These are phyloP conservation scores for Lutjanus campechanus DNA, from an alignment of 2,797 vertebrate species.

Conservation along the genomic window DNA sequence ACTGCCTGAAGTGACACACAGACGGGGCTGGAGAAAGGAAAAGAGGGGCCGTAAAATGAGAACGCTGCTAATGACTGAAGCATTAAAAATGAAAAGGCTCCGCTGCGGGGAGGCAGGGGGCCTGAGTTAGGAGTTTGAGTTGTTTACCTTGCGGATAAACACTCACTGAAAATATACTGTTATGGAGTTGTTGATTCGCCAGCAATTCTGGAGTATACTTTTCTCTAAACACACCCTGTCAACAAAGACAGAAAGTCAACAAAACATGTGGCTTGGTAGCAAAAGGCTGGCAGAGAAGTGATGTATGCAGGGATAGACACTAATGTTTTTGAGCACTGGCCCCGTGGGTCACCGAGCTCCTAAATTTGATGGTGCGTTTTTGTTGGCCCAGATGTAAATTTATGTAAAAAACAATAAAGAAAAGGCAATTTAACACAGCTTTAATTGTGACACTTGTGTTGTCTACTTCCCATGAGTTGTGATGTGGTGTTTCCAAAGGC, in stretches of 20 bases:
- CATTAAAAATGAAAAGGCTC: conserved; percentile 81
- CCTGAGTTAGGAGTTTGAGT: conserved; percentile 12
- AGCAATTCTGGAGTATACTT: conserved; percentile 4
- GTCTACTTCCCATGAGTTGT: too few relatives aligned
- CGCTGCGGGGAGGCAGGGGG: background rate
- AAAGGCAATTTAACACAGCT: too few relatives aligned
- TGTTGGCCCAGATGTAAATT: too few relatives aligned
- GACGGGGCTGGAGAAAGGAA: conserved; percentile 52
- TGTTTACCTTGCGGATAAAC: conserved; percentile 56
- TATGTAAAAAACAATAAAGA: too few relatives aligned
- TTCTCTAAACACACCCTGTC: conserved; percentile 31
- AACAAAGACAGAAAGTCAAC: conserved; percentile 22
- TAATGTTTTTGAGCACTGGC: too few relatives aligned
- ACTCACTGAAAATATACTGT: conserved; percentile 7
- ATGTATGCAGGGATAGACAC: too few relatives aligned
- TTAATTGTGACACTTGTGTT: too few relatives aligned
- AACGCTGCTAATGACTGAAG: conserved; percentile 51
- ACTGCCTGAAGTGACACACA: conserved; percentile 50
- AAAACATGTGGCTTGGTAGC: conserved; percentile 1
- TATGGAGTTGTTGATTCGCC: conserved; percentile 27
- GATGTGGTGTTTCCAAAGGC: too few relatives aligned
- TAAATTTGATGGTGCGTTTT: too few relatives aligned
- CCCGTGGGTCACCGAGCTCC: too few relatives aligned
- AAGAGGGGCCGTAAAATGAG: conserved; percentile 73
- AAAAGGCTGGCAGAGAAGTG: background rate